Evolutionary conservation across 2,797 vertebrate species (phyloP).

Genomic region (Australoheros facetus): DNA sequence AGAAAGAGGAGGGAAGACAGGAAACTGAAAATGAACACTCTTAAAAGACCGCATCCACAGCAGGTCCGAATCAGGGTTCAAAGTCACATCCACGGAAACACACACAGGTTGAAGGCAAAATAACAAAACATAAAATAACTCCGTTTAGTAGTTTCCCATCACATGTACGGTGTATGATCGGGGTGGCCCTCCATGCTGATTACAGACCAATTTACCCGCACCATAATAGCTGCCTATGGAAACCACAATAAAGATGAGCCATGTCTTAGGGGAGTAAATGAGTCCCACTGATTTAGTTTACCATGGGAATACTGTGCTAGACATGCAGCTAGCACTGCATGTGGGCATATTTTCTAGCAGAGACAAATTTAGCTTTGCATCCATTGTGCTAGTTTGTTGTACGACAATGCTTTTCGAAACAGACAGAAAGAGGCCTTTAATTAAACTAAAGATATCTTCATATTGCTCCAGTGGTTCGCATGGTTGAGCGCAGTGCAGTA

Average conservation of each 20-base stretch:
- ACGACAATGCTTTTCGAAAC: constrained; percentile 19
- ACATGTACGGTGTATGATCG: constrained; percentile 56
- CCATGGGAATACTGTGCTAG: constrained; percentile 55
- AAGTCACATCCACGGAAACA: constrained; percentile 26
- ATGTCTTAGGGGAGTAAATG: constrained; percentile 56
- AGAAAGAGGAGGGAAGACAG: constrained; percentile 26
- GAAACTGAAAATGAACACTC: constrained; percentile 28
- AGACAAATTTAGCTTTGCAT: constrained; percentile 27
- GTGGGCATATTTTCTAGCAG: constrained; percentile 24
- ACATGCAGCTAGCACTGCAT: neutral
- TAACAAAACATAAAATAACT: constrained; percentile 4
- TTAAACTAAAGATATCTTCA: constrained; percentile 30
- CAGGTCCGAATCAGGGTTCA: constrained; percentile 18
- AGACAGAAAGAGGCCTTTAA: constrained; percentile 26
- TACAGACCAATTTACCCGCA: constrained; percentile 68
- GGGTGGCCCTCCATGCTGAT: constrained; percentile 70
- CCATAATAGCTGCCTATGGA: constrained; percentile 70
- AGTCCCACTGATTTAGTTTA: constrained; percentile 52
- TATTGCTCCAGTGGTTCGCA: neutral
- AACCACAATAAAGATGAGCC: constrained; percentile 75
- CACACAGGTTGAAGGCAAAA: constrained; percentile 23
- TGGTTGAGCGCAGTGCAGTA: neutral
- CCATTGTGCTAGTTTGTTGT: constrained; percentile 13
- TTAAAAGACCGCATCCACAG: constrained; percentile 15
- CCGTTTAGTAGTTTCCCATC: constrained; percentile 42